Conservation (phyloP, 2,113 vertebrate genomes). For the Grammomys surdaster region DNA sequence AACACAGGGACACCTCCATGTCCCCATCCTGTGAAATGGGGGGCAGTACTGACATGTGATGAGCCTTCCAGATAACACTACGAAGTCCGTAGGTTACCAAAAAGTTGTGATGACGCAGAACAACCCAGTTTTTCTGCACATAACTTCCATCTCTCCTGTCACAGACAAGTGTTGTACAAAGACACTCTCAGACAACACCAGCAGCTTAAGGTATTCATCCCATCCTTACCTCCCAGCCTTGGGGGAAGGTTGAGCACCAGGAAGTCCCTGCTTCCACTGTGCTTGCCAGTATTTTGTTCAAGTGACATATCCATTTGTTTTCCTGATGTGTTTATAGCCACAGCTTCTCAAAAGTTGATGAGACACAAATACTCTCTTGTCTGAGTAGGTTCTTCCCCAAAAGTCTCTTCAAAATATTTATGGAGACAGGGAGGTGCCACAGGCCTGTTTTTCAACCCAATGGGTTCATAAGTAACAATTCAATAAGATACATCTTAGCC, state of each 20-base stretch:
- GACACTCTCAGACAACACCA: not conserved
- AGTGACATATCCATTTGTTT: not conserved
- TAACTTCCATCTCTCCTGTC: not conserved
- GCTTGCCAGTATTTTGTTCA: constrained; percentile 4
- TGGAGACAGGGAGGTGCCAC: not conserved
- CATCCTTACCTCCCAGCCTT: not conserved
- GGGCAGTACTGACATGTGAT: not conserved
- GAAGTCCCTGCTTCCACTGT: not conserved
- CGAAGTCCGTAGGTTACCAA: not conserved
- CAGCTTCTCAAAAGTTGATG: not conserved
- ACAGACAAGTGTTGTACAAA: not conserved
- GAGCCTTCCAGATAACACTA: not conserved
- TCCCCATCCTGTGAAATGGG: not conserved
- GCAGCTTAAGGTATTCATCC: not conserved
- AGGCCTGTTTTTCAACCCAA: not conserved
- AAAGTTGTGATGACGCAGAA: not conserved
- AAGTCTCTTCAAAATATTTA: constrained; percentile 12
- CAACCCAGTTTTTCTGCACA: not conserved
- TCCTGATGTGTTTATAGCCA: not conserved
- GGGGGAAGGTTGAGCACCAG: not conserved
- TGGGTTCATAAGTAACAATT: not conserved
- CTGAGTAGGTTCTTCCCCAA: not conserved
- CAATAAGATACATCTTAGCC: not conserved
- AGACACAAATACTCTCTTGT: not conserved
- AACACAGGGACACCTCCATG: not conserved